Percentiles rank a stretch among this genome's conserved stretches.
phyloP scores from a whole-genome alignment of 2,797 vertebrate species.

The Pteronotus mesoamericanus region DNA sequence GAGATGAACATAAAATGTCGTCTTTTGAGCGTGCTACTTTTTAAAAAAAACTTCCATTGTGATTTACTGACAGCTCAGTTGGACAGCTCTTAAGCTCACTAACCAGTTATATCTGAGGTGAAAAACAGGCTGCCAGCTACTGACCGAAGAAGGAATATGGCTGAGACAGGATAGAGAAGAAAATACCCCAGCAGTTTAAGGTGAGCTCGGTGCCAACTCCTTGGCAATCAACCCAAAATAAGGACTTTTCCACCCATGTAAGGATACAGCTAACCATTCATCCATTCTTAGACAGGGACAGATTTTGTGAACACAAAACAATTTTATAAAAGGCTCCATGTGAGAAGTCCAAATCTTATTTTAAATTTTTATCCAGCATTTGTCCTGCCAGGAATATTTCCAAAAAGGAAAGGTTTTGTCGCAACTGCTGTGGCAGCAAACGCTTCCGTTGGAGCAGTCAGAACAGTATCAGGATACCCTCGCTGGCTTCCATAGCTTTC shows the following conservation, averaged over 20 bases:
- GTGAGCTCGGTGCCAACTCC: background rate
- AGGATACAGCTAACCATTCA: background rate
- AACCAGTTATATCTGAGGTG: background rate
- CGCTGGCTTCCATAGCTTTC: background rate
- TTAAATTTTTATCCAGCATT: conserved; percentile 32
- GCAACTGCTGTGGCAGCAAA: background rate
- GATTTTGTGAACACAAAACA: background rate
- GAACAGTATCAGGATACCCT: background rate
- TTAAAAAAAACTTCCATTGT: background rate
- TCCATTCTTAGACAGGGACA: background rate
- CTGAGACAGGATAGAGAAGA: background rate
- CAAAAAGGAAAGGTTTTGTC: conserved; percentile 49
- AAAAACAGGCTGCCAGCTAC: background rate
- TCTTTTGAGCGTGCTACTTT: background rate
- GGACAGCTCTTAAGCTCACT: background rate
- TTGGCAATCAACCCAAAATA: background rate
- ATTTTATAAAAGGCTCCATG: conserved; percentile 13
- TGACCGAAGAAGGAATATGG: background rate
- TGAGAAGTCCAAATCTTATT: conserved; percentile 20
- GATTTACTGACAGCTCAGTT: background rate
- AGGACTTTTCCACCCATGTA: background rate
- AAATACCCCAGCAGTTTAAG: background rate
- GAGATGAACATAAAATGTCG: background rate
- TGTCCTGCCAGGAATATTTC: conserved; percentile 50
- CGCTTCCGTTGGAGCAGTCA: background rate